A percentile compares a stretch with the other conserved stretches of the same genome.
phyloP scores from a whole-genome alignment of 2,888 invertebrate species.

The Nomada ferruginata region DNA sequence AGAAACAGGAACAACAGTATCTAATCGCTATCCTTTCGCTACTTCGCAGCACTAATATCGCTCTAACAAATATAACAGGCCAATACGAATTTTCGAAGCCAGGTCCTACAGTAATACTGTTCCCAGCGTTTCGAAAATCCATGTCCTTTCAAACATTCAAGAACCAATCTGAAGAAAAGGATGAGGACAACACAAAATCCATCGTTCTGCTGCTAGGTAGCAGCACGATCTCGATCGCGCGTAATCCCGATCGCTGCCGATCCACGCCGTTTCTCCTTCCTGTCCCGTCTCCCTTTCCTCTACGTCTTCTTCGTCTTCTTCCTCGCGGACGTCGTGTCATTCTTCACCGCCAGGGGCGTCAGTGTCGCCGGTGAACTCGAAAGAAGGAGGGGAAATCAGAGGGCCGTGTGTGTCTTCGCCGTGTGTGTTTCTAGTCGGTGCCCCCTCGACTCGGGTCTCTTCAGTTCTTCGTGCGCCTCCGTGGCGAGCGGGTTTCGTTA shows the following conservation, averaged over 20 bases:
- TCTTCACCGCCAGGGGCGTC: slow-evolving; percentile 80
- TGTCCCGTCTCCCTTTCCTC: slow-evolving; percentile 66
- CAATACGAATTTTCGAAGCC: too few species aligned
- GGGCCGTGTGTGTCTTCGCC: slow-evolving; percentile 75
- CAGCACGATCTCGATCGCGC: slow-evolving; percentile 58
- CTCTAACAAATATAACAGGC: too few species aligned
- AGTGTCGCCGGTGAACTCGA: slow-evolving; percentile 72
- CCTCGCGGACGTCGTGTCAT: slow-evolving; percentile 74
- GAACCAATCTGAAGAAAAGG: background rate
- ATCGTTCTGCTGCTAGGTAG: slow-evolving; percentile 5
- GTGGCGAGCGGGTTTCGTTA: slow-evolving; percentile 62
- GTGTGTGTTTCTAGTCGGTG: slow-evolving; percentile 76
- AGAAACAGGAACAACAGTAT: too few species aligned
- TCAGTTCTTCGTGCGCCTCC: slow-evolving; percentile 78
- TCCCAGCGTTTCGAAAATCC: too few species aligned
- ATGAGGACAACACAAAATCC: background rate
- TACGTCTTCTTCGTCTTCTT: slow-evolving; percentile 71
- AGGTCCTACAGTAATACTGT: too few species aligned
- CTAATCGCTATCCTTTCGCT: too few species aligned
- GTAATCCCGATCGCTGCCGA: slow-evolving; percentile 44
- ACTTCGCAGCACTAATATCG: too few species aligned
- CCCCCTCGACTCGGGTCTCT: slow-evolving; percentile 66
- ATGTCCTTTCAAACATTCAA: background rate
- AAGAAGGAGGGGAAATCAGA: slow-evolving; percentile 77
- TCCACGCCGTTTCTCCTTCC: slow-evolving; percentile 58